phyloP scores from a whole-genome alignment of 1,140 invertebrate genomes.

The Orius laevigatus region DNA sequence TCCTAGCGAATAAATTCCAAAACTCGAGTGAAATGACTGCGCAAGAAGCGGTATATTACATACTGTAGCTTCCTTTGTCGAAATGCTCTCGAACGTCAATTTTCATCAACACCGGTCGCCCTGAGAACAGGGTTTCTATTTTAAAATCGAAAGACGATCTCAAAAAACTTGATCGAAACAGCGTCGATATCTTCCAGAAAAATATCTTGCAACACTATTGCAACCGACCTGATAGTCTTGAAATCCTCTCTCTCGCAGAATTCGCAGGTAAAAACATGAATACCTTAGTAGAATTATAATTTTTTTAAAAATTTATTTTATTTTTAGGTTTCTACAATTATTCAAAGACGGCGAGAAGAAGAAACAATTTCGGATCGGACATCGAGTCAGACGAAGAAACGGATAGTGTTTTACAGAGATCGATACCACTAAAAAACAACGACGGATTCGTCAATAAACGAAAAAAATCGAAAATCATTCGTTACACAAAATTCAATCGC shows the following conservation, averaged over 20 bases:
- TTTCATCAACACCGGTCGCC: not conserved
- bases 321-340: not conserved
- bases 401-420: not conserved
- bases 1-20: not conserved
- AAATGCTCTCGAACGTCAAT: not conserved
- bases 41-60: slow-evolving; percentile 4
- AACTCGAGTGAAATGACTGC: not conserved
- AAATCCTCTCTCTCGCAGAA: not conserved
- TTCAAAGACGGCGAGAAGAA: not conserved
- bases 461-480: no score
- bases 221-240: not conserved
- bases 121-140: no score
- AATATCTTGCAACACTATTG: not conserved
- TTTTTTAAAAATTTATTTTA: no score
- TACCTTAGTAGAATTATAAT: no score
- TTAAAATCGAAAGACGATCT: not conserved
- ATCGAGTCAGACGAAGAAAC: not conserved
- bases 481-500: no score
- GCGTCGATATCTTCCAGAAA: not conserved
- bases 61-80: slow-evolving; percentile 1
- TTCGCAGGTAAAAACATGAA: not conserved
- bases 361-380: not conserved
- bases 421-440: not conserved
- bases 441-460: no score
- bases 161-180: not conserved